phyloP scores from a whole-genome alignment of 2,113 vertebrate genomes.

The Etheostoma cragini region DNA sequence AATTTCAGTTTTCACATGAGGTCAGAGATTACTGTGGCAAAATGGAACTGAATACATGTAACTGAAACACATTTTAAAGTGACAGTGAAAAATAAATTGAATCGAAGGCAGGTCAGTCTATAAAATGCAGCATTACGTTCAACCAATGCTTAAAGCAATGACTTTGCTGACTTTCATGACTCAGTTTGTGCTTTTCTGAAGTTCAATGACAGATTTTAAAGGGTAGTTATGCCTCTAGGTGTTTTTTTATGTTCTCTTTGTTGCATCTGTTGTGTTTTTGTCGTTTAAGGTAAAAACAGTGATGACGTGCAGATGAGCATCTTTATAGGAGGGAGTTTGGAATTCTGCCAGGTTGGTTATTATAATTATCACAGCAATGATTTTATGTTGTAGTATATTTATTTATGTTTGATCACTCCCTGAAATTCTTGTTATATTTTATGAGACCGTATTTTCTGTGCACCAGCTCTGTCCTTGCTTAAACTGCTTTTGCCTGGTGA shows the following conservation, averaged over 20 bases:
- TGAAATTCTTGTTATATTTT: background rate
- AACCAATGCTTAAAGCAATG: background rate
- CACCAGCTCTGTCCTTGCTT: background rate
- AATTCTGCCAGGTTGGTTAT: background rate
- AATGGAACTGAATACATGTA: background rate
- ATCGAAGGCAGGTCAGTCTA: background rate
- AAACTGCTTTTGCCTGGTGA: background rate
- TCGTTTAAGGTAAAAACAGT: conserved; percentile 1
- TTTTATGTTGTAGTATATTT: background rate
- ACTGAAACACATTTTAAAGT: background rate
- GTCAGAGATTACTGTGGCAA: background rate
- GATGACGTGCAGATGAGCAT: background rate
- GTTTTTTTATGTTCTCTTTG: background rate
- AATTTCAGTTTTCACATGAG: background rate
- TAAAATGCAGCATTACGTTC: background rate
- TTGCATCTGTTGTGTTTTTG: background rate
- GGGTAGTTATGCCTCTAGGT: background rate
- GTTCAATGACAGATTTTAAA: background rate
- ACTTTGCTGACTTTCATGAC: background rate
- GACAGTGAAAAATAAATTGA: background rate
- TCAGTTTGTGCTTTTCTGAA: background rate
- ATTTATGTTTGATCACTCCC: background rate
- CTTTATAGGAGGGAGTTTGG: background rate
- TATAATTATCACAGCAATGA: background rate
- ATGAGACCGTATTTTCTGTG: background rate